Conservation (phyloP, 2,797 vertebrate species). For the Silurus lanzhouensis region DNA sequence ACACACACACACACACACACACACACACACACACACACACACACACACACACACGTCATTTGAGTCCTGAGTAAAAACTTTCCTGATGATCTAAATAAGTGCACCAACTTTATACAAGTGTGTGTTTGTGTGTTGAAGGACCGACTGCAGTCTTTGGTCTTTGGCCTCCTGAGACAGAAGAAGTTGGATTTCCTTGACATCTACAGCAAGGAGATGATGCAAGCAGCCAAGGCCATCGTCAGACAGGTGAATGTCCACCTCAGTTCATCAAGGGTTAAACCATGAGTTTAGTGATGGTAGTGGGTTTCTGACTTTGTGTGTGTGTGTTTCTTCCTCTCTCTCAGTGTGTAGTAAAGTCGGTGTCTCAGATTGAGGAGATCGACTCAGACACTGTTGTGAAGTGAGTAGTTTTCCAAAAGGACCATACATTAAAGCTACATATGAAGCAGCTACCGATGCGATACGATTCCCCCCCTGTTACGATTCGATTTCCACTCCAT, state of each 20-base stretch:
- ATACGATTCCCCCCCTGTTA: no score
- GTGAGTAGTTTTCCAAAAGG: constrained; percentile 76
- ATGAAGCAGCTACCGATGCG: no score
- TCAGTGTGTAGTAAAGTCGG: constrained; percentile 84
- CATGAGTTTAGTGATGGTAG: not conserved
- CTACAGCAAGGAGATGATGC: constrained; percentile 92
- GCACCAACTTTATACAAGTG: constrained; percentile 4
- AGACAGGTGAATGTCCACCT: constrained; percentile 79
- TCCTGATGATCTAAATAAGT: not conserved
- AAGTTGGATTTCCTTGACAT: constrained; percentile 97
- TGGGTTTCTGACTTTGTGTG: not conserved
- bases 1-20: not conserved
- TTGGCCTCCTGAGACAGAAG: constrained; percentile 91
- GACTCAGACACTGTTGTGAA: constrained; percentile 87
- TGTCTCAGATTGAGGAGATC: constrained; percentile 89
- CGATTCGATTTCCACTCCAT: no score
- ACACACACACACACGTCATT: not conserved
- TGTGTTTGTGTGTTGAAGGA: constrained; percentile 73
- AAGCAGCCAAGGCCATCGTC: constrained; percentile 87
- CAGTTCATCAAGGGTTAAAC: not conserved
- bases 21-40: no score
- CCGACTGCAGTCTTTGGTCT: constrained; percentile 89
- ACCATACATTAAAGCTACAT: no score
- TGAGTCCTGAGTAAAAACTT: not conserved
- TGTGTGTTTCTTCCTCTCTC: constrained; percentile 1